Base-by-base conservation (phyloP, 2,797 vertebrate species). In the Avahi laniger region DNA sequence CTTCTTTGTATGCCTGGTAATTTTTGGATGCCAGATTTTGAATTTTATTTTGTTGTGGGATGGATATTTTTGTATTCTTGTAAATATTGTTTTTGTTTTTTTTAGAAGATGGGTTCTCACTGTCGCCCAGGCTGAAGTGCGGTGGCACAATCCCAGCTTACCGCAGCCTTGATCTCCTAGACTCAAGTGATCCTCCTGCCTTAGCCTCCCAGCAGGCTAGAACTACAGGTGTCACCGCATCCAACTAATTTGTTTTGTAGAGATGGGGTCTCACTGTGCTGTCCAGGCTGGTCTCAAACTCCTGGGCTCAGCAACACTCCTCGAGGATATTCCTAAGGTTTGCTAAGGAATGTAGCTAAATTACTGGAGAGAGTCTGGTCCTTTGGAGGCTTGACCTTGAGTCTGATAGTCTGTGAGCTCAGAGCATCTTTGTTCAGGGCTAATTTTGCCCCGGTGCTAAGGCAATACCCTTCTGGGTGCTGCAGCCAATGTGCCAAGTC, bases 401-500 rank as follows among this genome's bases (percentile, higher is more conserved):
- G 14, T 52, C 33, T 12, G 20, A 15, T 11, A 22, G 20, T 22
- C 48, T 22, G 9, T 48, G 3, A 33, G 18, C 11, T 24, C 22
- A 24, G 43, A 57, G 33, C 41, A 2, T 2, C 15, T 1, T 11
- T 48, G 18, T 28, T 26, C 1, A 1, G 50, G 67, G 14, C 18
- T 35, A 7, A 15, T 43, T 35, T 26, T 69, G 50, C 3, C 33
- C 61, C 70, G 2, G 0, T 11, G 7, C 24, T 33, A 35, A 83
- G 63, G 24, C 10, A 18, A 24, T 22, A 1, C 20, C 33, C 41
- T 18, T 33, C 17, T 1, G 8, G 24, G 54, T 1, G 1, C 3
- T 17, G 10, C 11, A 0, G 4, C 18, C 0, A 10, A 46, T 0
- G 20, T 13, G 52, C 22, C 0, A 8, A 1, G 28, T 35, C 22